phyloP scores from a whole-genome alignment of 1,140 invertebrate genomes.

The Procambarus clarkii region DNA sequence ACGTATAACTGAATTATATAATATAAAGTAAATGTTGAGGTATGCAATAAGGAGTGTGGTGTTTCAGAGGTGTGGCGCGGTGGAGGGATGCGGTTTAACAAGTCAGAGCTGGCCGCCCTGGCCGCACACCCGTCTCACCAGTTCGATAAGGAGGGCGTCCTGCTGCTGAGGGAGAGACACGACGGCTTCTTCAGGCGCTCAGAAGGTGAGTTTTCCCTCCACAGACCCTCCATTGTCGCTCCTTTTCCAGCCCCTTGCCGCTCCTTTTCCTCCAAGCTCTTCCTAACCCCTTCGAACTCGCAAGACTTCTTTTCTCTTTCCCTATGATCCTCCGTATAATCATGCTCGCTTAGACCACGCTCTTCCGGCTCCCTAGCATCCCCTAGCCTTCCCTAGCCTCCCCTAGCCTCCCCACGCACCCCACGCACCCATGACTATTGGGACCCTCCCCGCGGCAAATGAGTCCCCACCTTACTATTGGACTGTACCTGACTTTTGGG shows the following conservation, averaged over 20 bases:
- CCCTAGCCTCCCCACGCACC: too few species aligned
- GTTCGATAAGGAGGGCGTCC: constrained; percentile 94
- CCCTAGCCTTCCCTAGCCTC: background rate
- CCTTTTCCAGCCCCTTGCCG: too few species aligned
- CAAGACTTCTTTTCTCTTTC: background rate
- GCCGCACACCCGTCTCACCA: constrained; percentile 90
- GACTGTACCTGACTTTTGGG: too few species aligned
- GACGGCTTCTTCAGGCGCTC: constrained; percentile 89
- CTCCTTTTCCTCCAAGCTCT: background rate
- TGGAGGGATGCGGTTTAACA: constrained; percentile 89
- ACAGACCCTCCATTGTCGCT: background rate
- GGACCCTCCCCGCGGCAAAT: too few species aligned
- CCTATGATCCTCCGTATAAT: background rate
- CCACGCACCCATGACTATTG: too few species aligned
- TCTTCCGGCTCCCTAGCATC: background rate
- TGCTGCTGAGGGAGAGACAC: constrained; percentile 90
- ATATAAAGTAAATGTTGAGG: background rate
- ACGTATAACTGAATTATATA: too few species aligned
- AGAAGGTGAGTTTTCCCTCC: constrained; percentile 84
- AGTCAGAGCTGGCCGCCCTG: constrained; percentile 88
- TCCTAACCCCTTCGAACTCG: too few species aligned
- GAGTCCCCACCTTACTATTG: too few species aligned
- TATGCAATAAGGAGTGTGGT: background rate
- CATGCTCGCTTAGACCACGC: background rate
- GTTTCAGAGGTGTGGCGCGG: constrained; percentile 64